These are phyloP conservation scores for Drosophila littoralis DNA, from an alignment of 1,140 invertebrate genomes.

Conservation along the genomic window DNA sequence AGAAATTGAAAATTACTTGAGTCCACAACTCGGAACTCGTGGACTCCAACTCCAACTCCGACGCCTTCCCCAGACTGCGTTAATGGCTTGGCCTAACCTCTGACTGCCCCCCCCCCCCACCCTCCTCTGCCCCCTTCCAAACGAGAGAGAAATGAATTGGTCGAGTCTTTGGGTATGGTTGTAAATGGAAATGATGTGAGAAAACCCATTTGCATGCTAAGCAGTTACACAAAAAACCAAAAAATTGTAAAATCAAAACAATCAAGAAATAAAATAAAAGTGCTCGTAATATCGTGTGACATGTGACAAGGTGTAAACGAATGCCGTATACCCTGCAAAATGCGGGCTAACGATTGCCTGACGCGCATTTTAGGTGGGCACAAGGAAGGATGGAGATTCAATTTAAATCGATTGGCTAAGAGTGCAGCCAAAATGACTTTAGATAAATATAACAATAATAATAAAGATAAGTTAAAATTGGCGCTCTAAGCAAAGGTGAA, in stretches of 20 bases:
- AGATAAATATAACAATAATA: too few relatives aligned
- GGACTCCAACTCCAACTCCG: not conserved
- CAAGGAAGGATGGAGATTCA: not conserved
- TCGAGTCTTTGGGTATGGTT: not conserved
- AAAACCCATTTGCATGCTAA: conserved; percentile 57
- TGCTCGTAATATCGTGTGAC: conserved; percentile 27
- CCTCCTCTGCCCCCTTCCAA: not conserved
- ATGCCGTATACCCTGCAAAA: conserved; percentile 16
- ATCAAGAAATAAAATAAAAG: conserved; percentile 25
- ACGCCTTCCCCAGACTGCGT: conserved; percentile 38
- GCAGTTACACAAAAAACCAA: conserved; percentile 22
- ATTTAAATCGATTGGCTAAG: not conserved
- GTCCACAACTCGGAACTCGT: not conserved
- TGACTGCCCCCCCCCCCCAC: conserved; percentile 6
- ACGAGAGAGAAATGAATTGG: conserved; percentile 66
- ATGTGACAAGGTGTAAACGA: conserved; percentile 22
- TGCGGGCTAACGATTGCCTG: conserved; percentile 6
- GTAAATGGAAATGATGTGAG: conserved; percentile 32
- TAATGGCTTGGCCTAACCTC: conserved; percentile 71
- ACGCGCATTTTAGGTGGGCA: conserved; percentile 18
- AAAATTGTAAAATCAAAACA: not conserved
- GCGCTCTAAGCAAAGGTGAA: too few relatives aligned
- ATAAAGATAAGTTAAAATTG: too few relatives aligned
- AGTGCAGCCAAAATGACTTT: too few relatives aligned
- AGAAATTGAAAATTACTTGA: conserved; percentile 70